Conservation (phyloP, 2,797 vertebrate species). For the Pterois miles region DNA sequence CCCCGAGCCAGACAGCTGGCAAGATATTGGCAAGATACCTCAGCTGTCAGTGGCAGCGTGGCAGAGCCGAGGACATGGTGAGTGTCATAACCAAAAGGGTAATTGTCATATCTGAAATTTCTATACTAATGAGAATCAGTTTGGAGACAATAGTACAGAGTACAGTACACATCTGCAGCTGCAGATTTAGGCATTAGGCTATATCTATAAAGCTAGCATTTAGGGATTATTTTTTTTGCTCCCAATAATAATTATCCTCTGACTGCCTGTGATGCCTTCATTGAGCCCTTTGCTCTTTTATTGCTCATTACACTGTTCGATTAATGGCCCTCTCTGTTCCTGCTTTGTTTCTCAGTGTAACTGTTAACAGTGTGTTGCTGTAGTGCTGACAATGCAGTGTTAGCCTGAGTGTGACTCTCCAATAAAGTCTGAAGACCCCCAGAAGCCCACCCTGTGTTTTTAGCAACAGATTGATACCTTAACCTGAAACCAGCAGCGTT, state of each 20-base stretch:
- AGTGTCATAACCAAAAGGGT: conserved; percentile 30
- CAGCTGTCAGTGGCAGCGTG: conserved; percentile 27
- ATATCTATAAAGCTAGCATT: neutral
- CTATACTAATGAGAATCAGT: conserved; percentile 9
- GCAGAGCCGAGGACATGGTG: neutral
- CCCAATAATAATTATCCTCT: neutral
- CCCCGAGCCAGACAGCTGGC: conserved; percentile 44
- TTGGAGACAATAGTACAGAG: neutral
- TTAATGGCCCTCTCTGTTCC: neutral
- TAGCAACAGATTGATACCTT: neutral
- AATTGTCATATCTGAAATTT: conserved; percentile 30
- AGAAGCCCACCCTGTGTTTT: no score
- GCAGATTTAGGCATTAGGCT: neutral
- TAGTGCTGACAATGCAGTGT: neutral
- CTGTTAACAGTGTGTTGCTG: neutral
- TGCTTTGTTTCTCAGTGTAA: neutral
- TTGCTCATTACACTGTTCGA: neutral
- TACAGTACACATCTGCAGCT: neutral
- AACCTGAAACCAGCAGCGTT: neutral
- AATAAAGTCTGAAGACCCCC: neutral
- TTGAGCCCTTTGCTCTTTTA: neutral
- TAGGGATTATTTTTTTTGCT: neutral
- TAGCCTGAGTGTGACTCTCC: neutral
- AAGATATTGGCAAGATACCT: conserved; percentile 46
- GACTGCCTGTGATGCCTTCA: neutral